Evolutionary conservation across 2,888 invertebrate species (phyloP).

Genomic region (Parnassius mnemosyne): DNA sequence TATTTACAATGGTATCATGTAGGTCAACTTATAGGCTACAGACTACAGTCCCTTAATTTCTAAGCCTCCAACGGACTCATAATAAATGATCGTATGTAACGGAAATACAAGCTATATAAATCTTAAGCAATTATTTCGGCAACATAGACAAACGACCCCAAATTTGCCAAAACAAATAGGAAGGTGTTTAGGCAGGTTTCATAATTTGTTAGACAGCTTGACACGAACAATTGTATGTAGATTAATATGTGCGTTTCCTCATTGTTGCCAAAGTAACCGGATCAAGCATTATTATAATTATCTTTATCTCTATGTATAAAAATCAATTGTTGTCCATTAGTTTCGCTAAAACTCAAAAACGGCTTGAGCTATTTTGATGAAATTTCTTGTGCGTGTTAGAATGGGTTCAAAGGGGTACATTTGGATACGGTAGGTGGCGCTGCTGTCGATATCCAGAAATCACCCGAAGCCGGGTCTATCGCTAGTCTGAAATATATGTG

Average conservation of each 20-base stretch:
- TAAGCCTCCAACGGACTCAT: slow-evolving; percentile 35
- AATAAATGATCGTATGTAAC: slow-evolving; percentile 45
- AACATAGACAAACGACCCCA: slow-evolving; percentile 51
- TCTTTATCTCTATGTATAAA: too few species aligned
- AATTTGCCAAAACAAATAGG: slow-evolving; percentile 39
- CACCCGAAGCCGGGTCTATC: too few species aligned
- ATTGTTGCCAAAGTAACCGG: background rate
- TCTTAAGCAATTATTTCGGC: slow-evolving; percentile 50
- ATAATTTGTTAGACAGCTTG: slow-evolving; percentile 16
- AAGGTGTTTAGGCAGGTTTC: slow-evolving; percentile 14
- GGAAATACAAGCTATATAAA: slow-evolving; percentile 44
- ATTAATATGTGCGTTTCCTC: slow-evolving; percentile 6
- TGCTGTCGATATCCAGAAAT: too few species aligned
- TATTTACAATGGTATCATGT: slow-evolving; percentile 48
- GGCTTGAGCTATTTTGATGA: too few species aligned
- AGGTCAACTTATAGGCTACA: slow-evolving; percentile 43
- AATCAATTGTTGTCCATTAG: too few species aligned
- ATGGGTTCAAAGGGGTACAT: too few species aligned
- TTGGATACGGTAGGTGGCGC: too few species aligned
- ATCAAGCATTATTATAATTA: too few species aligned
- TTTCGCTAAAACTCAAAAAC: too few species aligned
- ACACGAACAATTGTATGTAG: slow-evolving; percentile 5
- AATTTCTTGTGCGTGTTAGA: too few species aligned
- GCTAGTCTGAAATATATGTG: too few species aligned
- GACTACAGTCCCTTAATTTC: slow-evolving; percentile 36